Base-by-base conservation (phyloP, 2,888 invertebrate species). In the Caenorhabditis sp. region DNA sequence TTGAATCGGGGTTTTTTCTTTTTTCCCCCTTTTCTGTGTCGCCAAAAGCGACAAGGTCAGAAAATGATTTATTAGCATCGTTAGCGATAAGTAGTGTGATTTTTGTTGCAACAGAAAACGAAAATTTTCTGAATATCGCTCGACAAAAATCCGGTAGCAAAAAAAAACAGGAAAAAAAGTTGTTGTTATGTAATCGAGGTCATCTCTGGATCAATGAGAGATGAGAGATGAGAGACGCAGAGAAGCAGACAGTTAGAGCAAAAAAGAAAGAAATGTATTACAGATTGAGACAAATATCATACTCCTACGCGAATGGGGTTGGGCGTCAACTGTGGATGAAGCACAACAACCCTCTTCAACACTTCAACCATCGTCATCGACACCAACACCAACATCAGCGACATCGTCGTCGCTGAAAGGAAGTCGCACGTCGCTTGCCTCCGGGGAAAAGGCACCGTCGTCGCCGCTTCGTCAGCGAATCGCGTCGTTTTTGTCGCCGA, bases 281-380 rank as follows among this genome's bases (percentile, higher is more conserved):
- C 72, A 84, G 84, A 83, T 84, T 59, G 86, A 87, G 66, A 79
- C 84, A 36, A 84, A 85, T 65, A 76, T 86, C 43, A 77, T 82
- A 37, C 77, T 87, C 53, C 75, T 87, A 63, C 77, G 77, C 49
- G 83, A 86, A 63, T 86, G 83, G 84, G 86, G 84, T 58, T 82
- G 84, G 83, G 78, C 77, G 53, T 74, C 80, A 36, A 73, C 76
- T 1, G 17, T 43, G 53, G 31, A 31, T 31, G 31, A 31, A 10
- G 5, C 4, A 31, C 31, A 31, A 31, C 31, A 31, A 31, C 31
- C 69, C 17, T 59, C 69, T 10, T 63, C 69, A 37, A 62, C 8
- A 61, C n/a, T n/a, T n/a, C n/a, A n/a, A n/a, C 70, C 50, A 5
- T 17, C 57, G 26, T 17, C 65, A 62, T 65, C 69, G 54, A 58